Base-by-base conservation (phyloP, 2,113 vertebrate species). In the Crotalus horridus region DNA sequence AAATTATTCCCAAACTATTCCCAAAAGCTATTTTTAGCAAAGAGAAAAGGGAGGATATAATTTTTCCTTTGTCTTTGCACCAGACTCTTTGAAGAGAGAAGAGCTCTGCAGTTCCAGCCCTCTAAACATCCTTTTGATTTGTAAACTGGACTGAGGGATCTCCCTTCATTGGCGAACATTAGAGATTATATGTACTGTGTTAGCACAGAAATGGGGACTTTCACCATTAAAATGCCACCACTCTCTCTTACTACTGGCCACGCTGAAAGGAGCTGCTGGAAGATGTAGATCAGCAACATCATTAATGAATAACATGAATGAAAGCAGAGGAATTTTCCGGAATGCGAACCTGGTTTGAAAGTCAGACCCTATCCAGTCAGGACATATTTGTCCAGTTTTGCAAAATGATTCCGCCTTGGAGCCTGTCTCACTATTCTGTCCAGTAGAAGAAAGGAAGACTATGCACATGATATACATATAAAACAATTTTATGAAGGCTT, bases 381-480 rank as follows among this genome's bases (percentile, higher is more conserved):
- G 39, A 43, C 17, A 48, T 24, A 6, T 15, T 29, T 88, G 48
- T 7, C 29, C 21, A 61, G 7, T 53, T 86, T 39, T 64, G 12
- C 9, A 13, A 81, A 43, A 58, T 2, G 9, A 39, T 53, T 9
- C 21, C 4, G 8, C 13, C 43, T 90, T 61, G 53, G 92, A 85
- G 59, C 55, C 33, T 43, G 88, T 23, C 43, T 93, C 56, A 46
- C n/a, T 61, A 86, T 86, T 87, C 56, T 23, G 43, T 33, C 92
- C 88, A 64, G 88, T 10, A 93, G 92, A 90, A 89, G 88, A 89
- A 90, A n/a, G 88, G 55, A 93, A 85, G 46, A 58, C 90, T 86
- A 61, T 9, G 24, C 2, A 10, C 23, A 61, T 39, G 2, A 56
- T 9, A 26, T 59, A 20, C 23, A 54, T 51, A 21, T 56, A 13